Evolutionary conservation across 2,888 invertebrate species (phyloP).

Genomic region (Dermolepida albohirtum): DNA sequence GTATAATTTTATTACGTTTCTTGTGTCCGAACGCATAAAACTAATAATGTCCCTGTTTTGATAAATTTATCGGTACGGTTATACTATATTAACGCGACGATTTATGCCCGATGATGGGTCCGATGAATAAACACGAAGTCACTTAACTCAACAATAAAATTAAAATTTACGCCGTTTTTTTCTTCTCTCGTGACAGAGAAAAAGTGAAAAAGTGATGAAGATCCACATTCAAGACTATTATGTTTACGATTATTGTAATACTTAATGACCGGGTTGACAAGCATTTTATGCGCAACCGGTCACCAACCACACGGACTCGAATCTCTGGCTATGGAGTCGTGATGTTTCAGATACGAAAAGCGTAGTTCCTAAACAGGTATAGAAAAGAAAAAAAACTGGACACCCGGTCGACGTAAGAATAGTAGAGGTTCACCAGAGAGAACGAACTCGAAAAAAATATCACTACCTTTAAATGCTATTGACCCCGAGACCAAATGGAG

Average conservation of each 20-base stretch:
- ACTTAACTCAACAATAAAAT: conserved; percentile 27
- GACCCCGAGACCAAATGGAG: conserved; percentile 16
- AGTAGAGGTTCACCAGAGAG: conserved; percentile 4
- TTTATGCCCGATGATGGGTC: neutral
- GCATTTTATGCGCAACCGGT: conserved; percentile 32
- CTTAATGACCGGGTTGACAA: conserved; percentile 34
- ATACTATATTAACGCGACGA: conserved; percentile 6
- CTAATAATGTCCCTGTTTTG: conserved; percentile 27
- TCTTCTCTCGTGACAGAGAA: conserved; percentile 10
- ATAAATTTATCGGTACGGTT: conserved; percentile 31
- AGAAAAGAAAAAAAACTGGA: conserved; percentile 19
- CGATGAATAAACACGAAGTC: conserved; percentile 31
- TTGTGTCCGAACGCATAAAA: conserved; percentile 15
- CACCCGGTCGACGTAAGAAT: conserved; percentile 18
- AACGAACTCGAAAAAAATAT: conserved; percentile 22
- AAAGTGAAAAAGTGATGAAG: conserved; percentile 21
- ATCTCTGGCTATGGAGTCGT: neutral
- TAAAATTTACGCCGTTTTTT: conserved; percentile 24
- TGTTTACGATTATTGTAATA: conserved; percentile 35
- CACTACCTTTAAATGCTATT: conserved; percentile 25
- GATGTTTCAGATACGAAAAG: conserved; percentile 19
- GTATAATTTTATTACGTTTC: conserved; percentile 28
- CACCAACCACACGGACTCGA: conserved; percentile 17
- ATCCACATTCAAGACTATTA: conserved; percentile 28
- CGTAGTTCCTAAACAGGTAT: conserved; percentile 24